Conservation (phyloP, 1,140 invertebrate species). For the Eriosoma lanigerum region DNA sequence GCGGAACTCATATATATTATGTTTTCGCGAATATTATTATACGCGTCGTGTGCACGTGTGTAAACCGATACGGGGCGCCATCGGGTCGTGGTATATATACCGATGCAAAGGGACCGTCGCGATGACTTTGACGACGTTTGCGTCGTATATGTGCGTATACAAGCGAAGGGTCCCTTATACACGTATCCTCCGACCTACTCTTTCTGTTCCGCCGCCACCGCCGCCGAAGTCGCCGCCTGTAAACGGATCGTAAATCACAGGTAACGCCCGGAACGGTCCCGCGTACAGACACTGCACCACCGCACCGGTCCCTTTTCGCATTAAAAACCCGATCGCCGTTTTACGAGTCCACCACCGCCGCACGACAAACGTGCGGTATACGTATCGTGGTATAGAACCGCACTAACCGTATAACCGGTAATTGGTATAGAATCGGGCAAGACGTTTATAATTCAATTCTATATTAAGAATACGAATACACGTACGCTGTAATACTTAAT, state of each 20-base stretch:
- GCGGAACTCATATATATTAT: not conserved
- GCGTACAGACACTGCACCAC: not conserved
- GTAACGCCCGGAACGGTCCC: slow-evolving; percentile 38
- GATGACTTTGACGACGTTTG: slow-evolving; percentile 27
- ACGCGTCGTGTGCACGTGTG: slow-evolving; percentile 34
- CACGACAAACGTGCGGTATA: too few relatives aligned
- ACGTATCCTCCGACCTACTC: not conserved
- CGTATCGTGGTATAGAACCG: too few relatives aligned
- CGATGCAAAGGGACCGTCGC: slow-evolving; percentile 37
- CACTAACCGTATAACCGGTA: too few relatives aligned
- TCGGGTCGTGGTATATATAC: slow-evolving; percentile 39
- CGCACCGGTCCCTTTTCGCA: not conserved
- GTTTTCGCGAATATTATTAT: slow-evolving; percentile 42
- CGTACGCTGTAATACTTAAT: too few relatives aligned
- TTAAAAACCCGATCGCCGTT: not conserved
- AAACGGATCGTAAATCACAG: slow-evolving; percentile 50
- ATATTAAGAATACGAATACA: too few relatives aligned
- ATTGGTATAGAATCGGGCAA: too few relatives aligned
- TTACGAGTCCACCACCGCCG: not conserved
- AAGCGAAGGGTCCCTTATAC: not conserved
- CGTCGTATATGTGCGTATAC: not conserved
- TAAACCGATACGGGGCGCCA: slow-evolving; percentile 50
- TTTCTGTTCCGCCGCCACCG: not conserved
- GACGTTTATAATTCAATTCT: too few relatives aligned
- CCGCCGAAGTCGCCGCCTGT: not conserved